phyloP scores from a whole-genome alignment of 2,888 invertebrate species.

The Epistrophe grossulariae region DNA sequence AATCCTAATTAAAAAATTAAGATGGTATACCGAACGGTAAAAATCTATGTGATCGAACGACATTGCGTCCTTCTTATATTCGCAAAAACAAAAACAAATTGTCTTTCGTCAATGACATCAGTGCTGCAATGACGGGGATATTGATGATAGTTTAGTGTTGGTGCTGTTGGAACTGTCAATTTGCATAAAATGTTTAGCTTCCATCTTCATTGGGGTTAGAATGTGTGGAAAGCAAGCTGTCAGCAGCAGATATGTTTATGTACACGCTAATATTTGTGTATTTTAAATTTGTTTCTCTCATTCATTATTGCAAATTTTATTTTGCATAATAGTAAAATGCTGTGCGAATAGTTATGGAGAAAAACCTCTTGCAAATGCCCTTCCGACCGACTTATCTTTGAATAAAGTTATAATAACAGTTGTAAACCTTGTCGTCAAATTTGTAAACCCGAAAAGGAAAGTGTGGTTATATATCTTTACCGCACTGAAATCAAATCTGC shows the following conservation, averaged over 20 bases:
- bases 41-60: constrained; percentile 22
- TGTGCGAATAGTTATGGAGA: background rate
- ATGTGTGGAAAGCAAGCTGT: constrained; percentile 56
- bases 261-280: constrained; percentile 54
- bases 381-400: background rate
- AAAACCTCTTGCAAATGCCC: background rate
- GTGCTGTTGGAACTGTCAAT: constrained; percentile 57
- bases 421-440: too few species aligned
- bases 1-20: constrained; percentile 53
- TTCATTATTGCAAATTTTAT: constrained; percentile 13
- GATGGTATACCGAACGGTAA: constrained; percentile 29
- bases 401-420: background rate
- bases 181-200: constrained; percentile 63
- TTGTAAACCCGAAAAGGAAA: too few species aligned
- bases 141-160: constrained; percentile 21
- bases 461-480: too few species aligned
- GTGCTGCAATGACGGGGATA: background rate
- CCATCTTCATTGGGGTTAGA: constrained; percentile 47
- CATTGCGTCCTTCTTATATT: constrained; percentile 47
- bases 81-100: background rate
- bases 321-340: background rate
- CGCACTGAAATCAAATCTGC: too few species aligned
- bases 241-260: constrained; percentile 3
- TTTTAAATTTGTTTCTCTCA: constrained; percentile 23
- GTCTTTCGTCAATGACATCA: background rate